Base-by-base conservation (phyloP, 2,888 invertebrate genomes). In the Acrobasis repandana region DNA sequence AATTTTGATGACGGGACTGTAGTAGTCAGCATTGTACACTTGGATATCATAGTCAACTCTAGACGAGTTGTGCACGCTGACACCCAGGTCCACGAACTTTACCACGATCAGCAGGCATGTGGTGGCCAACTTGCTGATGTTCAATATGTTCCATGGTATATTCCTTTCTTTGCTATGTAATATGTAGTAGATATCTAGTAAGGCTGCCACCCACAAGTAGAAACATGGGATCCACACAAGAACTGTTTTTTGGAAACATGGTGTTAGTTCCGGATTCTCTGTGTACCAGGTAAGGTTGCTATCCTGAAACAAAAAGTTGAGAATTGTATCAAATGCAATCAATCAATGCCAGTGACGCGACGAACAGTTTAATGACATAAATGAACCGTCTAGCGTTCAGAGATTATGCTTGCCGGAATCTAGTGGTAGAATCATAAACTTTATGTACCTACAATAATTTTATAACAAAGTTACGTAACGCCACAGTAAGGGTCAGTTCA, bases 241-340 rank as follows among this genome's bases (percentile, higher is more conserved):
- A 0, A 96, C 95, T 0, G 98, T 98, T 83, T 96, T 96, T 88
- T 98, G 96, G 86, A 99, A 98, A 86, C 99, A 99, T 79, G 94
- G 94, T 66, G 98, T 97, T 70, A 99, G 93, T 80, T 97, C 96
- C 46, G 98, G 99, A 83, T 95, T 93, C 9, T 94, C 92, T 16
- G 98, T 96, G 77, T 96, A 82, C 98, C 98, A 98, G 61, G 97
- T 95, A 73, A 95, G 78, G 69, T 94, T 93, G 68, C 87, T 80
- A 89, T 98, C 95, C 98, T 98, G 92, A 94, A 93, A 64, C 51
- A 51, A 60, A 60, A 57, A 36, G n/a, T 16, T 43, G 9, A n/a
- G 1, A 46, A 11, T 43, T 18, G 14, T 20, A 56, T 43, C 28
- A 28, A 28, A 6, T 28, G 6, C 28, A 28, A n/a, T n/a, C n/a